Conservation (phyloP, 2,888 invertebrate species). For the Aleiodes alternator region DNA sequence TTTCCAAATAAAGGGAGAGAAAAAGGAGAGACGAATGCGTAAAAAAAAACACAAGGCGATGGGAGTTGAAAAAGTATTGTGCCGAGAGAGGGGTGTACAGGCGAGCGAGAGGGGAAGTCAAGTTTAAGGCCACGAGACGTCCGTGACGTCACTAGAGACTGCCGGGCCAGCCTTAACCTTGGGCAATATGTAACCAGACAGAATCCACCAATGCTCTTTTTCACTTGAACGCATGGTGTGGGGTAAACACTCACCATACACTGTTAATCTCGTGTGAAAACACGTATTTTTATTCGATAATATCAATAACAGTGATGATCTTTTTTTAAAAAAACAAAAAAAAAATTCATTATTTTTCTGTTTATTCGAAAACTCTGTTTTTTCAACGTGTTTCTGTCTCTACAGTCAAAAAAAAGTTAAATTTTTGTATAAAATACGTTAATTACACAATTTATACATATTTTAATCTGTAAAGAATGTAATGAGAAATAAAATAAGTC, state of each 20-base stretch:
- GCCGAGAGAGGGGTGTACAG: conserved; percentile 12
- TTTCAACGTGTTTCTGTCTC: too few species aligned
- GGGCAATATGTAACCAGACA: conserved; percentile 64
- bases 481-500: too few species aligned
- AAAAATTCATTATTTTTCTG: too few species aligned
- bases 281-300: conserved; percentile 6
- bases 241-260: not conserved
- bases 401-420: too few species aligned
- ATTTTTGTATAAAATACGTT: too few species aligned
- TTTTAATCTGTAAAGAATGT: too few species aligned
- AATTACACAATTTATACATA: too few species aligned
- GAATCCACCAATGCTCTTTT: conserved; percentile 56
- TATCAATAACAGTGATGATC: not conserved
- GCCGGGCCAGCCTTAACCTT: conserved; percentile 66
- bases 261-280: not conserved
- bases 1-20: not conserved
- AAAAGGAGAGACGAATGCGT: not conserved
- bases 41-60: not conserved
- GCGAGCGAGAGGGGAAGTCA: conserved; percentile 60
- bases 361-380: too few species aligned
- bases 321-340: too few species aligned
- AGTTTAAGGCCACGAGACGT: conserved; percentile 72
- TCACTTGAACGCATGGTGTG: conserved; percentile 32
- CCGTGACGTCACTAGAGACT: conserved; percentile 67
- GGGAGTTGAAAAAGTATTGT: not conserved